Evolutionary conservation across 2,797 vertebrate species (phyloP), one percentile per base, ranked within the genome.

Genomic region (Peromyscus attwateri): DNA sequence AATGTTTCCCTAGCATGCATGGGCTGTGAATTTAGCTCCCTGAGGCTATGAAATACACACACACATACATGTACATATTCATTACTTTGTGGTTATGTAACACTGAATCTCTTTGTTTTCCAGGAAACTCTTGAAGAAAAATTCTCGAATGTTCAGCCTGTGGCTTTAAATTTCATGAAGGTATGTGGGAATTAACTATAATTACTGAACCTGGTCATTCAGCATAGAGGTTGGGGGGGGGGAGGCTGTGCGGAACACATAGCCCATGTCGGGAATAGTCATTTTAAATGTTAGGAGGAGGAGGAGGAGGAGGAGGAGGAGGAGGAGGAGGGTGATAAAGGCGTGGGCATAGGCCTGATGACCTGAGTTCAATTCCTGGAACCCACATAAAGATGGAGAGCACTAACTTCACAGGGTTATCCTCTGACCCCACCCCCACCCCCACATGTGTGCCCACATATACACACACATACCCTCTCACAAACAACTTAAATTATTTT

Each of bases 101-200:
- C 27, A 55, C 37, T 95, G 29, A 97, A 87, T 52, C 43, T 73
- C 83, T 91, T 34, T 97, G 7, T 91, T 73, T 92, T 80, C 73
- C 87, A 99, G 99, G 99, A 99, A 94, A 99, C 99, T 0, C 96
- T 99, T 90, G 99, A 99, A 96, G 99, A 99, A 96, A 99, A 99
- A 89, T 99, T 99, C 98, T 98, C 98, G 43, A 98, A 98, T 79
- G 98, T 96, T 68, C 98, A 98, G 57, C 97, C 98, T 73, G 93
- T 98, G 57, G 98, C 99, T 83, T 98, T 99, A 85, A 98, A 98
- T 79, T 99, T 99, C 71, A 99, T 99, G 99, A 99, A 99, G 99
- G 99, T 99, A 97, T 80, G 95, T 82, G 79, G 89, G 66, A 85
- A 79, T 94, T 71, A 73, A 68, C 57, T 71, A 3, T 87, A 80